Evolutionary conservation across 2,888 invertebrate species (phyloP).

Genomic region (Cyaniris semiargus): DNA sequence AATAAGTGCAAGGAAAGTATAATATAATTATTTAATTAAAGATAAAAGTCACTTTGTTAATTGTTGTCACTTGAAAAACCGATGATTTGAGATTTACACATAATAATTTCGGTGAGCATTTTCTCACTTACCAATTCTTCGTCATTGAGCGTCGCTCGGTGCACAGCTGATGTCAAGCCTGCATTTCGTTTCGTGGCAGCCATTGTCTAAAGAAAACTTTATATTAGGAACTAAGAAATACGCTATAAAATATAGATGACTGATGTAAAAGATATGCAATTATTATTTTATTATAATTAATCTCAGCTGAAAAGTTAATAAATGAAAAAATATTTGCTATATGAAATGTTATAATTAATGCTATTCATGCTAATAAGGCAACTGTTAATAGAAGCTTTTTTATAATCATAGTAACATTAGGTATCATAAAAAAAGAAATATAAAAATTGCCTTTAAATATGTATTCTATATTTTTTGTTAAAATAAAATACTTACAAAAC

Average conservation of each 20-base stretch:
- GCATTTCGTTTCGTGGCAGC: constrained; percentile 99
- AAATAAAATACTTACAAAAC: background rate
- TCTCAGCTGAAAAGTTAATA: background rate
- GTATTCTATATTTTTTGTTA: background rate
- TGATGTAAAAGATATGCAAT: constrained; percentile 2
- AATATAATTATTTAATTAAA: no score
- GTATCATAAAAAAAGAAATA: background rate
- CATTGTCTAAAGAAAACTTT: constrained; percentile 90
- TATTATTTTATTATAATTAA: background rate
- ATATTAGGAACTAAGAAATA: background rate
- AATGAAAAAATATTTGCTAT: background rate
- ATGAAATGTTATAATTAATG: background rate
- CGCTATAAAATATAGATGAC: background rate
- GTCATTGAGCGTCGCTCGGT: constrained; percentile 97
- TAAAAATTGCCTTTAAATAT: background rate
- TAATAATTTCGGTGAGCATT: background rate
- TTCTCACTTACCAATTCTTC: constrained; percentile 95
- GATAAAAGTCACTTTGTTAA: background rate
- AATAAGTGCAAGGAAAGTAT: no score
- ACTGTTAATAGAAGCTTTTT: background rate
- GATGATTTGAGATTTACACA: background rate
- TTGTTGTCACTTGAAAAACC: background rate
- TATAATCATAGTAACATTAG: background rate
- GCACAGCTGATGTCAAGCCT: constrained; percentile 97
- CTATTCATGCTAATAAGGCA: constrained; percentile 5